Conservation (phyloP, 2,888 invertebrate genomes). For the Drosophila conformis region DNA sequence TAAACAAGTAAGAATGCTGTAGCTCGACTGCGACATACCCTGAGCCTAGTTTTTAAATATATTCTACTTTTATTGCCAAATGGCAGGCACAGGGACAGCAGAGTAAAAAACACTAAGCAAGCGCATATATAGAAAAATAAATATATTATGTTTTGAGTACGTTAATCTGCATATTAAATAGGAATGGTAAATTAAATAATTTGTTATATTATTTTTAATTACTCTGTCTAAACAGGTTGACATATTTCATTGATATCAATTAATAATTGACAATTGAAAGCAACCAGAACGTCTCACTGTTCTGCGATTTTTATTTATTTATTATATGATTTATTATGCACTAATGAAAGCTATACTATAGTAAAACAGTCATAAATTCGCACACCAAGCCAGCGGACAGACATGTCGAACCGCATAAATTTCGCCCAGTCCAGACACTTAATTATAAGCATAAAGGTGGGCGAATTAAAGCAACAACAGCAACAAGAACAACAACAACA, state of each 20-base stretch:
- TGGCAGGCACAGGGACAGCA: no score
- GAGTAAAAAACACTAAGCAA: no score
- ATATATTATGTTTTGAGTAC: not conserved
- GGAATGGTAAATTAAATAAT: not conserved
- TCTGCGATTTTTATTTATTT: constrained; percentile 11
- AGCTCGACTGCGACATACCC: no score
- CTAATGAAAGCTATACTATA: constrained; percentile 55
- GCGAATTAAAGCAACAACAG: constrained; percentile 30
- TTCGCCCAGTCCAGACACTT: constrained; percentile 57
- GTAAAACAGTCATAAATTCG: constrained; percentile 63
- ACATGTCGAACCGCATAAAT: constrained; percentile 27
- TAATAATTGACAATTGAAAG: constrained; percentile 24
- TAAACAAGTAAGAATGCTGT: not conserved
- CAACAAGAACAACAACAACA: constrained; percentile 11
- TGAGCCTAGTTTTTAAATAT: no score
- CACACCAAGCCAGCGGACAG: constrained; percentile 26
- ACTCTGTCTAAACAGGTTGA: not conserved
- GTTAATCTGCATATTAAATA: not conserved
- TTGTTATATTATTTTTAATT: no score
- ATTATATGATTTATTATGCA: constrained; percentile 60
- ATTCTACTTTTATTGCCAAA: no score
- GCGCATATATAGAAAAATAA: not conserved
- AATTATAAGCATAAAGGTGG: constrained; percentile 70
- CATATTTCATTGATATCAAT: not conserved
- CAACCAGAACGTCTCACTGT: not conserved